Evolutionary conservation across 2,797 vertebrate species (phyloP).

Genomic region (Clarias platycephalus): DNA sequence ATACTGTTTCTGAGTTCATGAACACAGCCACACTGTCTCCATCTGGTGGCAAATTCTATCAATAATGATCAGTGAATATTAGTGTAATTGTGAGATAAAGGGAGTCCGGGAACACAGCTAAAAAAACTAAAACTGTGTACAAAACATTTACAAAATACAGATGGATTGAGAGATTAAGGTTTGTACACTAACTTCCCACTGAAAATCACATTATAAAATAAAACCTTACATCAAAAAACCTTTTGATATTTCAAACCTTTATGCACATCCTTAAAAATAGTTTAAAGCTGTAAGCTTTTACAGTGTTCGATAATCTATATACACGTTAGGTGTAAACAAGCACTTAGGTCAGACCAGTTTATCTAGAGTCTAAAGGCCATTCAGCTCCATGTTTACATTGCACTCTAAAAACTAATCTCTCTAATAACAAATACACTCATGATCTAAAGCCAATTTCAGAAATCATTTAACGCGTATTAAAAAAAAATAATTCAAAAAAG

Average conservation of each 20-base stretch:
- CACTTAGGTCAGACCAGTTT: background rate
- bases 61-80: background rate
- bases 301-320: background rate
- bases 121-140: background rate
- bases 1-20: background rate
- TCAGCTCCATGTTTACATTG: background rate
- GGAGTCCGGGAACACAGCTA: background rate
- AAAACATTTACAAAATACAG: background rate
- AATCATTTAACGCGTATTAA: too few species aligned
- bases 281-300: background rate
- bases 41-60: slow-evolving; percentile 30
- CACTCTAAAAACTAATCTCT: background rate
- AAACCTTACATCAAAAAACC: background rate
- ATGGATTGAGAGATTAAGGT: too few species aligned
- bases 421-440: background rate
- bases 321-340: background rate
- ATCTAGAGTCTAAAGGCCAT: background rate
- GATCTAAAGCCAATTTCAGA: slow-evolving; percentile 8
- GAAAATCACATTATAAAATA: background rate
- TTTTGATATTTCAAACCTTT: too few species aligned
- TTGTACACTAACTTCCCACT: background rate
- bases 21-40: background rate
- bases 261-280: too few species aligned
- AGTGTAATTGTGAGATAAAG: background rate
- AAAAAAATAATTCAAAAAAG: too few species aligned